Conservation (phyloP, 2,797 vertebrate species). For the Gila robusta region DNA sequence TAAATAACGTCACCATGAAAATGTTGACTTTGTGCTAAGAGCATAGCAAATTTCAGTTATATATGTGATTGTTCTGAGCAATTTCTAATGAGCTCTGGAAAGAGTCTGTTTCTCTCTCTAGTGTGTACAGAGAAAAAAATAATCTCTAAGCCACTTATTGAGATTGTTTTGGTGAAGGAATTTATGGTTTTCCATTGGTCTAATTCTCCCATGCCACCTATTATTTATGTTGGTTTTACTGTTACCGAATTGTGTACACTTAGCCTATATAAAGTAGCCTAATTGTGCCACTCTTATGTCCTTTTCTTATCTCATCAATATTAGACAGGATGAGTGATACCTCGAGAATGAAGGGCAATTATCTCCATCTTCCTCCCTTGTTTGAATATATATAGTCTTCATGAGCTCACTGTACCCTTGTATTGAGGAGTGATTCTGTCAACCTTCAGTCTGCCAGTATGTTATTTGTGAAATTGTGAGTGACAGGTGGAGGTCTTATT, state of each 20-base stretch:
- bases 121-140: background rate
- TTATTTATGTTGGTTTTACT: background rate
- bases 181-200: background rate
- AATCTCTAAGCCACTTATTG: background rate
- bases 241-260: background rate
- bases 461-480: constrained; percentile 69
- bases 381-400: constrained; percentile 19
- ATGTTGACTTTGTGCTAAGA: background rate
- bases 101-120: background rate
- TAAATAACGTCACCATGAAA: background rate
- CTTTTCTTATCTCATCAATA: background rate
- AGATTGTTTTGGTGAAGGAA: constrained; percentile 28
- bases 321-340: background rate
- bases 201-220: background rate
- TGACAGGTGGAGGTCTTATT: constrained; percentile 73
- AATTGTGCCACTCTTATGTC: background rate
- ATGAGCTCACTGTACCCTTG: constrained; percentile 40
- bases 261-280: background rate
- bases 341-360: background rate
- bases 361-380: background rate
- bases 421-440: constrained; percentile 54
- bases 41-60: background rate
- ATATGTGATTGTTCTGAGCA: background rate
- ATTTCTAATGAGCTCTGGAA: constrained; percentile 1
- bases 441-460: constrained; percentile 49